These are phyloP conservation scores for Cydia amplana DNA, from an alignment of 1,140 invertebrate genomes.

Conservation along the genomic window DNA sequence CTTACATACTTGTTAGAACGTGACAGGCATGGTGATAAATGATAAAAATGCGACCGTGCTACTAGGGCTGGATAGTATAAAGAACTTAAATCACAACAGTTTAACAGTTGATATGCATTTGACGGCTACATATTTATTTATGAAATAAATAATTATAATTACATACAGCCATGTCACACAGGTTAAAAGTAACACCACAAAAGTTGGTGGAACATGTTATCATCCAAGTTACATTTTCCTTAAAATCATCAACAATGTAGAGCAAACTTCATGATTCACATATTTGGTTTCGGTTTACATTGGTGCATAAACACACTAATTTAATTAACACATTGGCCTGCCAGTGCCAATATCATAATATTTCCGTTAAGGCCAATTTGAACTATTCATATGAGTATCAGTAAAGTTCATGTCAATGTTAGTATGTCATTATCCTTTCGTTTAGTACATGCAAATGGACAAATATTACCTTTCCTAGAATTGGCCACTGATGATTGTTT, in stretches of 20 bases:
- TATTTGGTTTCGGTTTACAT: neutral
- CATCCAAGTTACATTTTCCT: slow-evolving; percentile 4
- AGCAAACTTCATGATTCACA: slow-evolving; percentile 14
- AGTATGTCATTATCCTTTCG: no score
- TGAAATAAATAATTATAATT: neutral
- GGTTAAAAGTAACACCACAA: neutral
- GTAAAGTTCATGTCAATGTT: no score
- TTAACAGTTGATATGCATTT: no score
- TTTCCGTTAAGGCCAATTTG: neutral
- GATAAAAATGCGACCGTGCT: no score
- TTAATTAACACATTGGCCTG: neutral
- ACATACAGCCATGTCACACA: neutral
- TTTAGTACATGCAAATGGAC: no score
- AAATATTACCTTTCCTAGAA: no score
- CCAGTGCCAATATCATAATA: neutral
- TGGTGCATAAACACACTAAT: neutral
- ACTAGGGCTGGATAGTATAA: no score
- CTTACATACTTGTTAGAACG: no score
- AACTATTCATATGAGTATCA: no score
- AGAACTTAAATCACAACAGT: no score
- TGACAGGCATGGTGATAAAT: no score
- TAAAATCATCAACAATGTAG: neutral
- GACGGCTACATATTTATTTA: neutral
- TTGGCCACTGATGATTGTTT: no score
- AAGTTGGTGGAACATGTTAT: neutral